phyloP scores from a whole-genome alignment of 2,113 vertebrate genomes.

The Riparia riparia region DNA sequence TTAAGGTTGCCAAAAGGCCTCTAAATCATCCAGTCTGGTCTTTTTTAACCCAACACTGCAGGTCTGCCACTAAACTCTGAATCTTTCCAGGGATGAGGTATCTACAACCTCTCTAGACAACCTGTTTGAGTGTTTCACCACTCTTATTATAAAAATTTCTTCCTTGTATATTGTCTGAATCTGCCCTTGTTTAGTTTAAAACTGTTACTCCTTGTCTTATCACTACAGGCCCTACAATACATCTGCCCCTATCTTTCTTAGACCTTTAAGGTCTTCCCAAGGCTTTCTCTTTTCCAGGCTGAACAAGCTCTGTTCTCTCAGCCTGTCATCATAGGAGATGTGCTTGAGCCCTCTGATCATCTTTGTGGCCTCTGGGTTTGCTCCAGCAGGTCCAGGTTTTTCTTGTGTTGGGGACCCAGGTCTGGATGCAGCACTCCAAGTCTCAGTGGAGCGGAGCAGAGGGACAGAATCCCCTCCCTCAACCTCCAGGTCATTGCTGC shows the following conservation, averaged over 20 bases:
- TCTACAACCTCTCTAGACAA: background rate
- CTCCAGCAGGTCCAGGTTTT: background rate
- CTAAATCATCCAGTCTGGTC: background rate
- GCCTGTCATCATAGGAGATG: background rate
- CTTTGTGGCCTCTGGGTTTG: background rate
- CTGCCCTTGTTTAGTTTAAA: background rate
- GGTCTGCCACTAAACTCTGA: background rate
- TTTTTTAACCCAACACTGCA: background rate
- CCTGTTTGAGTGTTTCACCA: background rate
- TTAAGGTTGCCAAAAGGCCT: background rate
- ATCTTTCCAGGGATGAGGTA: background rate
- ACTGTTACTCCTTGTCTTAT: background rate
- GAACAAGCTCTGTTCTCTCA: background rate
- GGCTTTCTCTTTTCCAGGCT: background rate
- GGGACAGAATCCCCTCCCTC: background rate
- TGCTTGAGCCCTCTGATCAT: background rate
- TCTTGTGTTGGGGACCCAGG: background rate
- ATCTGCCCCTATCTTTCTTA: background rate
- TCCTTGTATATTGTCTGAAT: background rate
- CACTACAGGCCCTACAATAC: background rate
- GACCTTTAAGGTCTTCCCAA: background rate
- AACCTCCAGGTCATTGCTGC: accelerated
- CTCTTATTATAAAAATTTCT: background rate
- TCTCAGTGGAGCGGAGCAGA: background rate
- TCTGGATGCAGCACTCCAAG: background rate